A percentile compares a stretch with the other conserved stretches of the same genome.
These are phyloP conservation scores for Drosophila kikkawai DNA, from an alignment of 1,140 invertebrate species.

Conservation along the genomic window DNA sequence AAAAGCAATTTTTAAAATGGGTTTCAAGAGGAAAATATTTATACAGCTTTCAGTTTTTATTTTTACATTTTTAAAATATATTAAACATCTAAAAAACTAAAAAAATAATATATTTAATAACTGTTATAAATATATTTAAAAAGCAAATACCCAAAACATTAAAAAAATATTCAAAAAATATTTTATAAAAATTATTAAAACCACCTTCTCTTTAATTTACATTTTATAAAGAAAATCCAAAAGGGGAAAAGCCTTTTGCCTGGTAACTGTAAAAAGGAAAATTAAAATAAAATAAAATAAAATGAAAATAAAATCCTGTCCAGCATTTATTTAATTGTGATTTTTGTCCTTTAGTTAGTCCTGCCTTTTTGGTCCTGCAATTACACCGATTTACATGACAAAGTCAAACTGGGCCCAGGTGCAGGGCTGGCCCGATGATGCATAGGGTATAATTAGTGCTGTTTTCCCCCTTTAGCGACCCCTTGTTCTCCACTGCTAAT, in stretches of 20 bases:
- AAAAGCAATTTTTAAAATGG: no score
- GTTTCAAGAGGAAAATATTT: no score
- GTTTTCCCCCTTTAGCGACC: background rate
- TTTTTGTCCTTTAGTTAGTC: constrained; percentile 37
- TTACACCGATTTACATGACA: constrained; percentile 59
- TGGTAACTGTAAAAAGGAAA: background rate
- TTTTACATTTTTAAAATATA: background rate
- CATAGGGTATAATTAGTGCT: constrained; percentile 73
- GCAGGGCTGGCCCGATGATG: constrained; percentile 46
- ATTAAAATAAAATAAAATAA: constrained; percentile 12
- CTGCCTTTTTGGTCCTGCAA: constrained; percentile 4
- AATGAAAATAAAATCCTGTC: constrained; percentile 14
- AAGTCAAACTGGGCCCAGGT: constrained; percentile 41
- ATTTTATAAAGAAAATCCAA: background rate
- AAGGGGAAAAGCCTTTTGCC: background rate
- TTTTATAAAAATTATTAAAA: no score
- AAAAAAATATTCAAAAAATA: no score
- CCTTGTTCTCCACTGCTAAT: constrained; percentile 55
- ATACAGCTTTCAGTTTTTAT: no score
- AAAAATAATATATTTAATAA: background rate
- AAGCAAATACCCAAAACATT: no score
- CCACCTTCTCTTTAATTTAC: background rate
- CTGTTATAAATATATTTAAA: no score
- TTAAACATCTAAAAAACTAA: background rate
- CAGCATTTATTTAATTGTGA: constrained; percentile 25